phyloP scores from a whole-genome alignment of 2,113 vertebrate genomes.

The Alexandromys fortis region DNA sequence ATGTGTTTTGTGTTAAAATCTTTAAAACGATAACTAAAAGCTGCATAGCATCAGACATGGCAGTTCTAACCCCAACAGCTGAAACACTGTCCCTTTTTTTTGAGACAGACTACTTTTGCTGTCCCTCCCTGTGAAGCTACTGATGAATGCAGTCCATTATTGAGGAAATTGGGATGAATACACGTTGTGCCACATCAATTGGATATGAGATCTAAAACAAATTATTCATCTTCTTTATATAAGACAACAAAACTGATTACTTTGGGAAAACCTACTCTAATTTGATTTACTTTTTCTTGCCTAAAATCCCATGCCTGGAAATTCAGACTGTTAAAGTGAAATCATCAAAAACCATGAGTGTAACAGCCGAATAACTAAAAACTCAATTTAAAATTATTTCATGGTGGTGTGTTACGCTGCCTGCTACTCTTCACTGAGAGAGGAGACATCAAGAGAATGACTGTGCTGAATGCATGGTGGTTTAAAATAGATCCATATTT shows the following conservation, averaged over 20 bases:
- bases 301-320: conserved; percentile 57
- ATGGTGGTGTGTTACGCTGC: conserved; percentile 63
- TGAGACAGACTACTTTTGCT: not conserved
- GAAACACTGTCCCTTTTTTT: not conserved
- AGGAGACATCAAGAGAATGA: conserved; percentile 40
- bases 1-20: not conserved
- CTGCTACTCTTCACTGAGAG: conserved; percentile 75
- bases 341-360: conserved; percentile 71
- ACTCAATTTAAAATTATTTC: conserved; percentile 79
- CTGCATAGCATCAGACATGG: not conserved
- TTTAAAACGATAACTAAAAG: conserved; percentile 2
- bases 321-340: conserved; percentile 70
- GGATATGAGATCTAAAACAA: conserved; percentile 3
- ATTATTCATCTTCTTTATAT: not conserved
- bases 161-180: not conserved
- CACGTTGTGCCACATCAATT: not conserved
- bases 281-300: conserved; percentile 54
- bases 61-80: not conserved
- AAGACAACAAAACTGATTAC: not conserved
- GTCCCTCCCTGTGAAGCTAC: not conserved
- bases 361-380: conserved; percentile 74
- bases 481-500: conserved; percentile 62
- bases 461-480: conserved; percentile 42
- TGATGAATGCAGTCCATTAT: not conserved
- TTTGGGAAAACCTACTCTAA: conserved; percentile 49